Conservation (phyloP, 1,140 invertebrate genomes). For the Philopotamus ludificatus region DNA sequence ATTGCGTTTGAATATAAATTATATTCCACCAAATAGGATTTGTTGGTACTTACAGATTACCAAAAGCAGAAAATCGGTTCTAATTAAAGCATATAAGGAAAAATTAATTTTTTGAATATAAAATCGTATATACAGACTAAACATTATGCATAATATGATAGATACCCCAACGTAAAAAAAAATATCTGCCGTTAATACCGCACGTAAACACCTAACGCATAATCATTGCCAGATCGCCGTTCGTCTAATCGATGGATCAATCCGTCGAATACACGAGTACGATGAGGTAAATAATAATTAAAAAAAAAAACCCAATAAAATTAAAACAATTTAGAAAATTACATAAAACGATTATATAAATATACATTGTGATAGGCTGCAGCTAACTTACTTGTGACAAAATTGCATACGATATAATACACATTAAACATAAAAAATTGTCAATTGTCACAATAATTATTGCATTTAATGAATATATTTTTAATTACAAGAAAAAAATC, state of each 20-base stretch:
- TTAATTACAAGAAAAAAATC: too few relatives aligned
- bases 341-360: not conserved
- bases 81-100: too few relatives aligned
- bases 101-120: not conserved
- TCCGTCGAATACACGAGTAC: too few relatives aligned
- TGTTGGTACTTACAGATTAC: not conserved
- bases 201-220: not conserved
- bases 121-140: not conserved
- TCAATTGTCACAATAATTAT: not conserved
- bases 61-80: not conserved
- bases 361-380: not conserved
- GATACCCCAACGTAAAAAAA: not conserved
- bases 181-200: not conserved
- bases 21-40: not conserved
- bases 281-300: not conserved
- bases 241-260: not conserved
- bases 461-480: not conserved
- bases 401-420: not conserved
- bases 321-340: not conserved
- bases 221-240: not conserved
- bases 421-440: not conserved
- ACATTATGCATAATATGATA: not conserved
- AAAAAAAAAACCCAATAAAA: not conserved
- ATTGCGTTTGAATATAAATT: not conserved
- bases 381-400: too few relatives aligned